These are phyloP conservation scores for Phainopepla nitens DNA, from an alignment of 2,113 vertebrate genomes.

Conservation along the genomic window DNA sequence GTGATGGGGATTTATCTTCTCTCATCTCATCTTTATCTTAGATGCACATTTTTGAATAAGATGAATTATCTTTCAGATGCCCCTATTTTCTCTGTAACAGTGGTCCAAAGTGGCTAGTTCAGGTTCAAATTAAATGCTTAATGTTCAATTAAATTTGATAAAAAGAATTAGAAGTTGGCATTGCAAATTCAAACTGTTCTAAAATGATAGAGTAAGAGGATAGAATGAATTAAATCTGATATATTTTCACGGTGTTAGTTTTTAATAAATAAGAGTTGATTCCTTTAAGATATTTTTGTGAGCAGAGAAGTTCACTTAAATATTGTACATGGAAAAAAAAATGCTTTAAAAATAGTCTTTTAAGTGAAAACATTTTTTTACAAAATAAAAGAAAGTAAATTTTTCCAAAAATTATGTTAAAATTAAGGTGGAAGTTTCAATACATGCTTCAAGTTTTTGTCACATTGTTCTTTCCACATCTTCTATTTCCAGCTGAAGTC, in stretches of 20 bases:
- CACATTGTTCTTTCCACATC: neutral
- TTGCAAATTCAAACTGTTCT: neutral
- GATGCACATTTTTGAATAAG: neutral
- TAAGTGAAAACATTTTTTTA: neutral
- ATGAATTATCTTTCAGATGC: neutral
- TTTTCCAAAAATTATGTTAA: neutral
- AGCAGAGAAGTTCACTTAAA: neutral
- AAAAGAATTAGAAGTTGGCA: neutral
- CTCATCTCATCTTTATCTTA: neutral
- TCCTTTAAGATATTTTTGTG: neutral
- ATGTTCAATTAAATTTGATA: neutral
- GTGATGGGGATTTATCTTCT: neutral
- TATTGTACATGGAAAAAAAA: neutral
- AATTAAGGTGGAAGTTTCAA: neutral
- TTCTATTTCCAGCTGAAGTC: neutral
- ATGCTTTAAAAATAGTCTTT: neutral
- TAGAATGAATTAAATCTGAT: neutral
- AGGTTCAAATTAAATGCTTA: constrained; percentile 3
- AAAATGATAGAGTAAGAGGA: neutral
- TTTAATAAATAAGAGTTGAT: neutral
- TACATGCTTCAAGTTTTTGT: neutral
- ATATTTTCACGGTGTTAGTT: neutral
- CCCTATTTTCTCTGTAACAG: neutral
- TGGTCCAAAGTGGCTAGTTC: neutral
- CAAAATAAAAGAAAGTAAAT: neutral